Conservation (phyloP, 2,888 invertebrate species). For the Pogonocherus hispidulus region DNA sequence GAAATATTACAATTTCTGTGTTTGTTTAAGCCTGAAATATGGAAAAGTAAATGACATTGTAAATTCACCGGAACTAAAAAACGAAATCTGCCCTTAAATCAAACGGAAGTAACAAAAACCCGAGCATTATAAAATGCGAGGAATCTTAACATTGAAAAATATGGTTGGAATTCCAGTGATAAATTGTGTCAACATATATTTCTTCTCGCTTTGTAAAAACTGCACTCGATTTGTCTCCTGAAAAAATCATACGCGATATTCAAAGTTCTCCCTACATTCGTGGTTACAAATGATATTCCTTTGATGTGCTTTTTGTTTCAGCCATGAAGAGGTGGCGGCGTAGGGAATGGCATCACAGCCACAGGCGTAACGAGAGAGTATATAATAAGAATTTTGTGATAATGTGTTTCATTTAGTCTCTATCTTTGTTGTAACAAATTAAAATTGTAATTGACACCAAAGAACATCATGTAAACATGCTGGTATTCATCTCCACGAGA, state of each 20-base stretch:
- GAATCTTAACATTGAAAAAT: conserved; percentile 13
- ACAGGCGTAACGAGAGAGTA: not conserved
- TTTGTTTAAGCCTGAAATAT: not conserved
- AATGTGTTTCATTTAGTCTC: too few relatives aligned
- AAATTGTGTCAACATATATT: conserved; percentile 21
- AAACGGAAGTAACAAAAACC: conserved; percentile 20
- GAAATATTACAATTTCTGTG: too few relatives aligned
- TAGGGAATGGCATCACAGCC: not conserved
- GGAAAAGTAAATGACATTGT: not conserved
- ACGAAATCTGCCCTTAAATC: conserved; percentile 8
- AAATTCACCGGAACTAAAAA: not conserved
- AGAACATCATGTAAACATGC: too few relatives aligned
- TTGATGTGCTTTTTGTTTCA: conserved; percentile 28
- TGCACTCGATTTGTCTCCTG: conserved; percentile 28
- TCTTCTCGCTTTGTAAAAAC: conserved; percentile 26
- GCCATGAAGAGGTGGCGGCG: not conserved
- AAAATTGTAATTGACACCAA: too few relatives aligned
- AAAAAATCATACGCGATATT: conserved; percentile 29
- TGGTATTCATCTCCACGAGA: too few relatives aligned
- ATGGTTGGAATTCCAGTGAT: conserved; percentile 20
- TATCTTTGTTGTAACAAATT: too few relatives aligned
- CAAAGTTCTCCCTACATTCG: conserved; percentile 29
- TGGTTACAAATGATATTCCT: conserved; percentile 30
- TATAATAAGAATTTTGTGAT: not conserved
- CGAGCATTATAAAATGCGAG: conserved; percentile 6